phyloP scores from a whole-genome alignment of 2,113 vertebrate species.

The Progne subis region DNA sequence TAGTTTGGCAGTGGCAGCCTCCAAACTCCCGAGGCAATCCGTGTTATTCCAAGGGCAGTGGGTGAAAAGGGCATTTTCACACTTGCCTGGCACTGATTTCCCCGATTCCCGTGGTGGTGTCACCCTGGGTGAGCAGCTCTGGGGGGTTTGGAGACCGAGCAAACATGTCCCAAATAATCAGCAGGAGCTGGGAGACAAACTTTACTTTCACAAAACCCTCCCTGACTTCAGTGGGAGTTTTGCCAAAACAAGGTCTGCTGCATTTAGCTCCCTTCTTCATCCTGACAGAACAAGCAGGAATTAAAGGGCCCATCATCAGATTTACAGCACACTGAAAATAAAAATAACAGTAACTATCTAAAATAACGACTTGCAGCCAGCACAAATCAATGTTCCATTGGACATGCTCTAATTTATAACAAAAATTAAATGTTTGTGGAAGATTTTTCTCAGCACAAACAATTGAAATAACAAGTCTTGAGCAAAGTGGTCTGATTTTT shows the following conservation, averaged over 20 bases:
- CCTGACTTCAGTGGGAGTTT: conserved; percentile 42
- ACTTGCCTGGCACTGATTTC: background rate
- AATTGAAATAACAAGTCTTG: background rate
- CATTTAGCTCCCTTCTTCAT: conserved; percentile 46
- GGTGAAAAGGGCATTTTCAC: conserved; percentile 17
- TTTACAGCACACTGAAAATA: background rate
- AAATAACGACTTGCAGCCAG: background rate
- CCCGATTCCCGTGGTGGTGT: background rate
- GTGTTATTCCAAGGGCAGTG: background rate
- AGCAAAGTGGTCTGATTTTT: background rate
- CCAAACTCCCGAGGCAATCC: background rate
- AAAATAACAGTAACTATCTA: background rate
- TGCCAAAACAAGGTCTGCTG: conserved; percentile 55
- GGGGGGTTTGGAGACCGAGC: background rate
- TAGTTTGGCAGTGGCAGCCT: background rate
- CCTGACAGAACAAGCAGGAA: conserved; percentile 6
- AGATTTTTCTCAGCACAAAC: background rate
- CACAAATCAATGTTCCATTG: background rate
- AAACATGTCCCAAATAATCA: background rate
- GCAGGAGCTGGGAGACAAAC: conserved; percentile 31
- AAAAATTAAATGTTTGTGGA: background rate
- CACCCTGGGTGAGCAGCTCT: background rate
- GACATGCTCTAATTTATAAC: background rate
- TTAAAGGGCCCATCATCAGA: conserved; percentile 49
- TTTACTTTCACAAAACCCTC: conserved; percentile 1